These are phyloP conservation scores for Drosophila tristis DNA, from an alignment of 1,140 invertebrate species.

Conservation along the genomic window DNA sequence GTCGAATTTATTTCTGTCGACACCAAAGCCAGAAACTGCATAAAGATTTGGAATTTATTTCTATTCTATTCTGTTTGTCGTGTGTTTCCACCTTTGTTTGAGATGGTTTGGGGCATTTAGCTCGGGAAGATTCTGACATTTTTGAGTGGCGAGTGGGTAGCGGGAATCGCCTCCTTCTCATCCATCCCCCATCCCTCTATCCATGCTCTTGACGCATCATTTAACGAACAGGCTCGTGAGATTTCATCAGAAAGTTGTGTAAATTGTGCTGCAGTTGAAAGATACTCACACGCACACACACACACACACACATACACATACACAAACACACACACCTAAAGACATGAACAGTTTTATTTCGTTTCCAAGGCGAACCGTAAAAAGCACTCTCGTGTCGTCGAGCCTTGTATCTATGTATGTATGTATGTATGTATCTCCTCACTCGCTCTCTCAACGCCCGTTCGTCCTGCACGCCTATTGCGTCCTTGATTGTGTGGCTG, in stretches of 20 bases:
- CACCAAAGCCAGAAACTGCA: constrained; percentile 43
- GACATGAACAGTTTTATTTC: constrained; percentile 62
- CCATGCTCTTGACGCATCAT: constrained; percentile 35
- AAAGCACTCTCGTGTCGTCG: constrained; percentile 35
- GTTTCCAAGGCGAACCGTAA: constrained; percentile 72
- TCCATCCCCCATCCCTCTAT: neutral
- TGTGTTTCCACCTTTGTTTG: constrained; percentile 21
- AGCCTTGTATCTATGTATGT: constrained; percentile 20
- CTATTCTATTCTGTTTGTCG: constrained; percentile 27
- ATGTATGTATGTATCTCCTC: constrained; percentile 31
- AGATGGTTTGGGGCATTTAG: constrained; percentile 31
- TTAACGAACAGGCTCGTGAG: constrained; percentile 55
- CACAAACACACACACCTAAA: constrained; percentile 22
- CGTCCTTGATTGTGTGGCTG: constrained; percentile 20
- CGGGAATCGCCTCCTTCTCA: constrained; percentile 10
- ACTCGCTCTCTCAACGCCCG: constrained; percentile 11
- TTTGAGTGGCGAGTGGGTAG: constrained; percentile 14
- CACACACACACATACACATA: neutral
- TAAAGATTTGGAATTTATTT: constrained; percentile 72
- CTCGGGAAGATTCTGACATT: constrained; percentile 26
- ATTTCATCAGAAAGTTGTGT: constrained; percentile 74
- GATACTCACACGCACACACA: constrained; percentile 15
- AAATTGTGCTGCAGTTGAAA: constrained; percentile 70
- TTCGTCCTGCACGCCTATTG: constrained; percentile 46
- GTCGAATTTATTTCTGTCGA: constrained; percentile 65